Base-by-base conservation (phyloP, 2,113 vertebrate species). In the Cynocephalus volans region DNA sequence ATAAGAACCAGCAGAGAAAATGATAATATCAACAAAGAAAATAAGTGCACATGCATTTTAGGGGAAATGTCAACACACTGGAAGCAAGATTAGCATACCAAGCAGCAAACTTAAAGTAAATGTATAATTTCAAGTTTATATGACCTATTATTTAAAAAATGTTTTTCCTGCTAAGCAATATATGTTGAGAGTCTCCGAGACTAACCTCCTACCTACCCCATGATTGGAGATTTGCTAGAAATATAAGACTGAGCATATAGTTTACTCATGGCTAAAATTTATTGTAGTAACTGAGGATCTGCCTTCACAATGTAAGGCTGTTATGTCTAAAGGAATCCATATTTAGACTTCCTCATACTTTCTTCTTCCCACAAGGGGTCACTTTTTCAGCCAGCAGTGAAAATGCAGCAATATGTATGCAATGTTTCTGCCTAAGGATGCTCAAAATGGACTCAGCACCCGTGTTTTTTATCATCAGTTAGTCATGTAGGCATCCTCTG, bases 1-100 rank as follows among this genome's bases (percentile, higher is more conserved):
- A 67, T 67, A 64, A 83, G 41, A 76, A 62, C 67, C 88, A 92
- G 52, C 50, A 85, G 45, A 95, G 31, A 69, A 96, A 92, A 92
- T 50, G n/a, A 36, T 36, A 77, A 9, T 73, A 86, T 88, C n/a
- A 50, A 77, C 75, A 79, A 85, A 81, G 48, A 72, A 93, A 85
- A 90, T 88, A 83, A 88, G 83, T 81, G 18, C 10, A 80, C 31
- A 33, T 41, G 52, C 41, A 75, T 95, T 95, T 95, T 86, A 75
- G 58, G n/a, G 50, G 26, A 75, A 91, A 67, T 75, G 28, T 24
- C 31, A 85, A 28, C 69, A 77, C 23, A 93, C 80, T 89, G 41
- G 80, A 93, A 82, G 50, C 83, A 65, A 64, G 60, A 64, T 94
- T 88, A 76, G 31, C 23, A 70, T 92, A 54, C 28, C 36, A 92